A percentile compares a stretch with the other conserved stretches of the same genome.
phyloP scores from a whole-genome alignment of 1,140 invertebrate species.

The Xylocopa sonorina region DNA sequence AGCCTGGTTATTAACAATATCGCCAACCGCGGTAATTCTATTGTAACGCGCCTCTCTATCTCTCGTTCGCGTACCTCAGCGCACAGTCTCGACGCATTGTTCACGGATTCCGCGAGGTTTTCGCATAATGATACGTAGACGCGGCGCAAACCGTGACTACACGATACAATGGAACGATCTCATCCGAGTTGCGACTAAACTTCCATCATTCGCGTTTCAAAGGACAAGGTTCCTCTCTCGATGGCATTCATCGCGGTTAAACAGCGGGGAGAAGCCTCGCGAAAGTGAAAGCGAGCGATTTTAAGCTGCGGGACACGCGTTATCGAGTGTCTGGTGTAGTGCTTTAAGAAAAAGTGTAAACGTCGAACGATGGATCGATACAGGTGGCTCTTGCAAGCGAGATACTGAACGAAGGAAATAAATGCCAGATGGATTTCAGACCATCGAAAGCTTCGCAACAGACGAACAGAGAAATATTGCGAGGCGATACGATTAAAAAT shows the following conservation, averaged over 20 bases:
- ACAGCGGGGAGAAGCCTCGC: too few species aligned
- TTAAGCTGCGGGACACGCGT: too few species aligned
- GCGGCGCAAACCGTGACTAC: constrained; percentile 3
- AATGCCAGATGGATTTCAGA: too few species aligned
- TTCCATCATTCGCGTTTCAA: constrained; percentile 24
- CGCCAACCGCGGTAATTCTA: constrained; percentile 55
- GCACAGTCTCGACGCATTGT: constrained; percentile 36
- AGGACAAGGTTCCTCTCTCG: constrained; percentile 39
- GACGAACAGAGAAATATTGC: neutral
- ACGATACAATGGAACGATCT: constrained; percentile 46
- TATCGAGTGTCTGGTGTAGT: too few species aligned
- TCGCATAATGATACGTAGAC: constrained; percentile 50
- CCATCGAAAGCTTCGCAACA: too few species aligned
- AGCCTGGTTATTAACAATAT: constrained; percentile 62
- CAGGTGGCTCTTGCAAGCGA: too few species aligned
- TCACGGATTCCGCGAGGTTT: constrained; percentile 46
- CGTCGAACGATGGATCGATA: too few species aligned
- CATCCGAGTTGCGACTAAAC: constrained; percentile 3
- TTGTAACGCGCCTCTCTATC: constrained; percentile 57
- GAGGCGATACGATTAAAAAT: constrained; percentile 13
- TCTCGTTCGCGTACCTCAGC: neutral
- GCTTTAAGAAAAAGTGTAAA: too few species aligned
- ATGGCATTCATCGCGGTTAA: too few species aligned
- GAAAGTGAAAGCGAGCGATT: too few species aligned
- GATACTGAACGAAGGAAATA: too few species aligned